phyloP scores from a whole-genome alignment of 1,140 invertebrate genomes.

The Drosophila simulans region DNA sequence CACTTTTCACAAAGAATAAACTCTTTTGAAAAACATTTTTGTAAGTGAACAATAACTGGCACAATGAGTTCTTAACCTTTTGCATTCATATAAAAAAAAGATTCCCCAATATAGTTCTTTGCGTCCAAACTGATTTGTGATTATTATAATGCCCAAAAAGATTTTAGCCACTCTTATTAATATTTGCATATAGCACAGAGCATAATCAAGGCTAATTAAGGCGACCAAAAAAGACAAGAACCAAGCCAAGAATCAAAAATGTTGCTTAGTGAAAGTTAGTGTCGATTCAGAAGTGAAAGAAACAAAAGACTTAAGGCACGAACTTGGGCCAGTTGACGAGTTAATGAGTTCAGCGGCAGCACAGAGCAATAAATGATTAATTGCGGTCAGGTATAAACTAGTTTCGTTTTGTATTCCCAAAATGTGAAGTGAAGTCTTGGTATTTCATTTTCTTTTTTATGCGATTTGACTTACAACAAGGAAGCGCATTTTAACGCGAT shows the following conservation, averaged over 20 bases:
- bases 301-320: slow-evolving; percentile 65
- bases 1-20: slow-evolving; percentile 17
- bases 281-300: slow-evolving; percentile 49
- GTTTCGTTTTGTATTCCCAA: slow-evolving; percentile 38
- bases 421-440: neutral
- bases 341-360: slow-evolving; percentile 62
- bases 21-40: neutral
- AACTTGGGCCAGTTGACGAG: slow-evolving; percentile 59
- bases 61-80: neutral
- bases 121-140: slow-evolving; percentile 55
- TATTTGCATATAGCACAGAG: slow-evolving; percentile 64
- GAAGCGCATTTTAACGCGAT: slow-evolving; percentile 48
- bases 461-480: slow-evolving; percentile 59
- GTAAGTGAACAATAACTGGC: neutral
- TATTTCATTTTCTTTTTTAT: slow-evolving; percentile 1
- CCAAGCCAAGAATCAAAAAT: slow-evolving; percentile 36
- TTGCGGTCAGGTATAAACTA: slow-evolving; percentile 62
- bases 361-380: slow-evolving; percentile 62
- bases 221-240: slow-evolving; percentile 24
- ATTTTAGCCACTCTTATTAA: slow-evolving; percentile 14
- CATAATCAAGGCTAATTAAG: slow-evolving; percentile 57
- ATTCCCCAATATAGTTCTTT: slow-evolving; percentile 5
- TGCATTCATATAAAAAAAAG: slow-evolving; percentile 6
- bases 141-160: slow-evolving; percentile 24
- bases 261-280: slow-evolving; percentile 60